Evolutionary conservation across 2,113 vertebrate species (phyloP), one percentile per base, ranked within the genome.

Genomic region (Oceanites oceanicus): DNA sequence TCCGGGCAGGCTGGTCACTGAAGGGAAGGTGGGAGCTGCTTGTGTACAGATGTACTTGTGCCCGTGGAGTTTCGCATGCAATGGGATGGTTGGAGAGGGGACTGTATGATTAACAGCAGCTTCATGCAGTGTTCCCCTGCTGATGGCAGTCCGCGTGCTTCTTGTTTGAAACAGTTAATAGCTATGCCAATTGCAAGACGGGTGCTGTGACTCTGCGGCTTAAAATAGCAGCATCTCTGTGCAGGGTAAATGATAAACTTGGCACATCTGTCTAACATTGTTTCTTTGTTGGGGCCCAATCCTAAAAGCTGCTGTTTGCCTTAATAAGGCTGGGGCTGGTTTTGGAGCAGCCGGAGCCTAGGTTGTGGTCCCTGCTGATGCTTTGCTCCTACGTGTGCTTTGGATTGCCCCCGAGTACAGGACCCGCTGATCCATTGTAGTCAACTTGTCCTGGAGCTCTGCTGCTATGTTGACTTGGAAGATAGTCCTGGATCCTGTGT

Each of bases 151-250:
- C 68, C 7, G 6, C 4, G 4, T 85, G 80, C 82, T 94, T n/a
- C 74, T 87, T 47, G 42, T 87, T 89, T 56, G 71, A 92, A 96
- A 92, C 1, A 9, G 90, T 94, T 88, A 80, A 88, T 55, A 80
- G 67, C 52, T 56, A 44, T 95, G 91, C 93, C 81, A 70, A 16
- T 85, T 73, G 79, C 2, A 2, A 70, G 73, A 74, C 0, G 88
- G 83, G 76, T 72, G 70, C 74, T 91, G 86, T 92, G 94, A 95
- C 82, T 94, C 80, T 66, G 65, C 13, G 7, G 53, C 95, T 96
- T 97, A 96, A 97, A 97, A 97, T 96, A 96, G 97, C 89, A 95
- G 83, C 63, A 45, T 94, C 82, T 88, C 89, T 94, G 42, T 81
- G 38, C 94, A 83, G 95, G 81, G 74, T 92, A 94, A 73, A 90